A percentile compares a stretch with the other conserved stretches of the same genome.
These are phyloP conservation scores for Watsonalla cultraria DNA, from an alignment of 2,888 invertebrate genomes.

Conservation along the genomic window DNA sequence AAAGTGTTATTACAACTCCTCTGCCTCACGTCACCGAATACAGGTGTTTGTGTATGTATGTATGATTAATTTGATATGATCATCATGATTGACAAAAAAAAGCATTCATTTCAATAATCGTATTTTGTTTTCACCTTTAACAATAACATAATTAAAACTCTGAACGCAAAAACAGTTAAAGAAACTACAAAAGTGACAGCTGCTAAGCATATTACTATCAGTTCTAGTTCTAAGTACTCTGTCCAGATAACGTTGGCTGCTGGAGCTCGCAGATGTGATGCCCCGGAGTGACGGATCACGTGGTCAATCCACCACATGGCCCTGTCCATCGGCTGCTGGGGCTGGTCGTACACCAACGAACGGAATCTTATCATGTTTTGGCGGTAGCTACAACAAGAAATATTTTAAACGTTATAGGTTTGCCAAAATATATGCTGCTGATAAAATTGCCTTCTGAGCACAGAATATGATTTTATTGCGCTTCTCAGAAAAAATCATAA, in stretches of 20 bases:
- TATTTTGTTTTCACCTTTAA: no score
- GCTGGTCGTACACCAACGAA: constrained; percentile 22
- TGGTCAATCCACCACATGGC: constrained; percentile 44
- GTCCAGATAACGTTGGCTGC: constrained; percentile 24
- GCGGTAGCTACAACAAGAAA: constrained; percentile 20
- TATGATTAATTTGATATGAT: no score
- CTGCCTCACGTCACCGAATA: no score
- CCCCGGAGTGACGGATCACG: constrained; percentile 32
- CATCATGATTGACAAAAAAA: no score
- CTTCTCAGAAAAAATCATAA: no score
- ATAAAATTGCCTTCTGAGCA: no score
- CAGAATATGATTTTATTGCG: no score
- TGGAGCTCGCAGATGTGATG: constrained; percentile 28
- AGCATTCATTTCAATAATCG: no score
- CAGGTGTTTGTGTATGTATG: no score
- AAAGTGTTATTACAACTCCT: no score
- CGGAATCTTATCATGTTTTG: constrained; percentile 21
- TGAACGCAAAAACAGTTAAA: not conserved
- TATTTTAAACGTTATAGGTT: no score
- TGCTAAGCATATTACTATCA: constrained; percentile 7
- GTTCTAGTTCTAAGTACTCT: constrained; percentile 25
- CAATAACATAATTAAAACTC: not conserved
- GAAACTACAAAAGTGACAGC: not conserved
- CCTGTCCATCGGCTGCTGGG: constrained; percentile 23
- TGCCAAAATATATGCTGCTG: no score